Evolutionary conservation across 2,888 invertebrate species (phyloP).

Genomic region (Criorhina ranunculi): DNA sequence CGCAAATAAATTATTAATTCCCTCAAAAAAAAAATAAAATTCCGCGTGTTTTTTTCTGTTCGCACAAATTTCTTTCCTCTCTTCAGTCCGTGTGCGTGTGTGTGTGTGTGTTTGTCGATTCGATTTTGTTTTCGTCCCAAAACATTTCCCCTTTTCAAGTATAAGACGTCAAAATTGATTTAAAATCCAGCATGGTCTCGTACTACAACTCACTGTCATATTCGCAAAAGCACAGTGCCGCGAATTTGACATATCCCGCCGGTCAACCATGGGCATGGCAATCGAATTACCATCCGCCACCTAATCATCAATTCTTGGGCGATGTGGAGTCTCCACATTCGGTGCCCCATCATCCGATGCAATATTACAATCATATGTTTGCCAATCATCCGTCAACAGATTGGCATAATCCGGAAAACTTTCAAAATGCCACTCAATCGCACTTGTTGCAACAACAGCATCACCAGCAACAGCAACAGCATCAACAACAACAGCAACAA

Average conservation of each 20-base stretch:
- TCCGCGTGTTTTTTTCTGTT: too few species aligned
- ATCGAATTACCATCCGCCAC: conserved; percentile 84
- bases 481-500: conserved; percentile 70
- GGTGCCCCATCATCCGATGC: conserved; percentile 83
- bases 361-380: conserved; percentile 85
- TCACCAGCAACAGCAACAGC: conserved; percentile 76
- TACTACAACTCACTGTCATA: conserved; percentile 89
- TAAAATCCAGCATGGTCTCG: conserved; percentile 87
- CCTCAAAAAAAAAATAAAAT: too few species aligned
- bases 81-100: background rate
- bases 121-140: conserved; percentile 6
- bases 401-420: conserved; percentile 82
- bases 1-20: conserved; percentile 3
- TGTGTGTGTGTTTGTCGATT: background rate
- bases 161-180: conserved; percentile 76
- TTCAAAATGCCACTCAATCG: conserved; percentile 80
- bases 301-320: conserved; percentile 84
- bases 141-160: background rate
- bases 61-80: too few species aligned
- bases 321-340: conserved; percentile 85
- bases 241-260: conserved; percentile 86
- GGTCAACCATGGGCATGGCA: conserved; percentile 85
- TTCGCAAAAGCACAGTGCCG: conserved; percentile 87
- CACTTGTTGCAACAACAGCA: conserved; percentile 81
- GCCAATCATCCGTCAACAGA: conserved; percentile 84